Base-by-base conservation (phyloP, 2,797 vertebrate species). In the Hemibagrus guttatus region DNA sequence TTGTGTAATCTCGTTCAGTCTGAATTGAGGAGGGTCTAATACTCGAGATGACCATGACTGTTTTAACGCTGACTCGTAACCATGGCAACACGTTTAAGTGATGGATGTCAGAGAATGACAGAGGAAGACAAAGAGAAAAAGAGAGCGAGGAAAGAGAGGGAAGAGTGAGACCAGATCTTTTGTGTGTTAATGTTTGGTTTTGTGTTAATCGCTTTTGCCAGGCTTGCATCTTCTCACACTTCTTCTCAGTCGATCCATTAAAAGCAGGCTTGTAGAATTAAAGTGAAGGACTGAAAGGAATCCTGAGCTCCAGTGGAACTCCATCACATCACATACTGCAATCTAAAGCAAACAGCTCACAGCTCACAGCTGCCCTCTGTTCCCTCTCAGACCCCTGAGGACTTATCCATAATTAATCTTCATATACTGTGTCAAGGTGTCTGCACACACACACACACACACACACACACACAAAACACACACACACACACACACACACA, bases 381-480 rank as follows among this genome's bases (percentile, higher is more conserved):
- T 87, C 63, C 71, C 80, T 89, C 88, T 89, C 64, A 83, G 86
- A 88, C 89, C 87, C 76, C 91, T 91, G 92, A 90, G 92, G 92
- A 91, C 88, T 64, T 26, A 87, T 93, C 69, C 79, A 91, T 91
- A 91, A 92, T 94, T 94, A 92, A 92, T 93, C 90, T 90, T 87
- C 88, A 87, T 72, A 90, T 86, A 88, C 87, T 87, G 90, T 87
- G 85, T 85, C 87, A 90, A 90, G 87, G 74, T 31, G 49, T 85
- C 82, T 89, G 90, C 5, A 17, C 42, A 23, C 63, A 58, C 87
- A 64, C 78, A n/a, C 68, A 54, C 68, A 80, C 49, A 80, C 66
- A 42, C 54, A 84, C 46, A 72, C 31, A 39, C 26, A 52, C 7
- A 64, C 58, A 87, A 91, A 81, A 91, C 11, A 74, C n/a, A 19